Evolutionary conservation across 2,888 invertebrate species (phyloP).

Genomic region (Lepidocyrtinus sp.): DNA sequence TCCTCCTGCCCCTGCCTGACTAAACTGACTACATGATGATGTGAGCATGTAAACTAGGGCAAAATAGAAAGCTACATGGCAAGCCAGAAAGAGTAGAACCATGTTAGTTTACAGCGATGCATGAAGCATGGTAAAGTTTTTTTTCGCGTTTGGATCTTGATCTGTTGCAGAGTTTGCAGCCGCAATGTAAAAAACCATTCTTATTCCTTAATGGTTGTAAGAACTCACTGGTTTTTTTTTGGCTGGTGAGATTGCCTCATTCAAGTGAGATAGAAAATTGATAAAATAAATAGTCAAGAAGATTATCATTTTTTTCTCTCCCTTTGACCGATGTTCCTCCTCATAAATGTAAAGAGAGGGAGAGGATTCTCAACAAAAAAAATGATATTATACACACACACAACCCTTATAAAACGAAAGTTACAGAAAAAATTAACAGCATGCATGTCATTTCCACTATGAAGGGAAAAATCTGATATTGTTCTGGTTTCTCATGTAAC

Average conservation of each 20-base stretch:
- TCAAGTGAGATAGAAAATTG: slow-evolving; percentile 60
- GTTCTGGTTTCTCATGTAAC: slow-evolving; percentile 23
- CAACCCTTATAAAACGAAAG: background rate
- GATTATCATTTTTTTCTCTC: slow-evolving; percentile 43
- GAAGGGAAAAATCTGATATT: background rate
- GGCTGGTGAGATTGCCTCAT: slow-evolving; percentile 40
- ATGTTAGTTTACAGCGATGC: slow-evolving; percentile 54
- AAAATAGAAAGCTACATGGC: slow-evolving; percentile 64
- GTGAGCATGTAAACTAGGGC: slow-evolving; percentile 65
- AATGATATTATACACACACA: background rate
- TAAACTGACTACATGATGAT: slow-evolving; percentile 26
- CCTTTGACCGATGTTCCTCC: slow-evolving; percentile 16
- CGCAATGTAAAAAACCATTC: slow-evolving; percentile 3
- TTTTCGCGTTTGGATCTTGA: slow-evolving; percentile 48
- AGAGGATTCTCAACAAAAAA: background rate
- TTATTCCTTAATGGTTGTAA: background rate
- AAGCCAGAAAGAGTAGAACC: slow-evolving; percentile 37
- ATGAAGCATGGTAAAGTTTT: slow-evolving; percentile 60
- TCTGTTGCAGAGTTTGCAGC: slow-evolving; percentile 10
- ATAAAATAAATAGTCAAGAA: slow-evolving; percentile 52
- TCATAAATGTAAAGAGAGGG: background rate
- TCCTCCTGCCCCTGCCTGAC: slow-evolving; percentile 24
- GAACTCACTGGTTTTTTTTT: background rate
- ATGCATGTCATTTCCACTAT: background rate
- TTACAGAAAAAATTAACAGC: background rate